These are phyloP conservation scores for Sander lucioperca DNA, from an alignment of 2,113 vertebrate genomes.

Conservation along the genomic window DNA sequence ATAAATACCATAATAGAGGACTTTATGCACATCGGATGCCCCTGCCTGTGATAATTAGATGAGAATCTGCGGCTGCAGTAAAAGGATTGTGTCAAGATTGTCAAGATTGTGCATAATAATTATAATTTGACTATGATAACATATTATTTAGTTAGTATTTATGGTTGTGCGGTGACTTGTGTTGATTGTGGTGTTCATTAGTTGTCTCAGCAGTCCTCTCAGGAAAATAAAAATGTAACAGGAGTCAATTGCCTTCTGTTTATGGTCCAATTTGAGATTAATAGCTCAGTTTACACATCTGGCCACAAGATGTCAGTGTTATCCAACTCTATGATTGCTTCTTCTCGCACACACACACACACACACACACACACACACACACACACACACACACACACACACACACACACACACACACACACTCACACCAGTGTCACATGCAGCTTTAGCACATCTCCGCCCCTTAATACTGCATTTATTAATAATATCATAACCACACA, in stretches of 20 bases:
- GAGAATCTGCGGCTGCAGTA: not conserved
- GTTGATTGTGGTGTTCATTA: not conserved
- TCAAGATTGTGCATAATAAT: not conserved
- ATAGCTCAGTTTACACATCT: not conserved
- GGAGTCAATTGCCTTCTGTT: not conserved
- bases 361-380: not conserved
- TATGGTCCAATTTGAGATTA: not conserved
- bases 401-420: slow-evolving; percentile 8
- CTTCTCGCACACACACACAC: slow-evolving; percentile 15
- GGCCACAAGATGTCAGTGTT: slow-evolving; percentile 76
- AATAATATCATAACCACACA: slow-evolving; percentile 52
- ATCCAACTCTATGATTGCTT: slow-evolving; percentile 23
- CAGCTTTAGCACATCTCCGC: slow-evolving; percentile 14
- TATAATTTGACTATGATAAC: too few species aligned
- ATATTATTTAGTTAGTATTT: too few species aligned
- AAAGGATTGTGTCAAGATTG: not conserved
- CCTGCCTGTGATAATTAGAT: not conserved
- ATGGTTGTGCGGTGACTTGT: not conserved
- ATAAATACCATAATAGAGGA: not conserved
- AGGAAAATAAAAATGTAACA: not conserved
- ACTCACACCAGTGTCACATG: not conserved
- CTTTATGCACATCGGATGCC: not conserved
- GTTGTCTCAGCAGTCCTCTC: not conserved
- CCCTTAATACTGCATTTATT: slow-evolving; percentile 45
- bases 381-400: slow-evolving; percentile 13